Base-by-base conservation (phyloP, 2,797 vertebrate genomes). In the Sebastes steindachneri region DNA sequence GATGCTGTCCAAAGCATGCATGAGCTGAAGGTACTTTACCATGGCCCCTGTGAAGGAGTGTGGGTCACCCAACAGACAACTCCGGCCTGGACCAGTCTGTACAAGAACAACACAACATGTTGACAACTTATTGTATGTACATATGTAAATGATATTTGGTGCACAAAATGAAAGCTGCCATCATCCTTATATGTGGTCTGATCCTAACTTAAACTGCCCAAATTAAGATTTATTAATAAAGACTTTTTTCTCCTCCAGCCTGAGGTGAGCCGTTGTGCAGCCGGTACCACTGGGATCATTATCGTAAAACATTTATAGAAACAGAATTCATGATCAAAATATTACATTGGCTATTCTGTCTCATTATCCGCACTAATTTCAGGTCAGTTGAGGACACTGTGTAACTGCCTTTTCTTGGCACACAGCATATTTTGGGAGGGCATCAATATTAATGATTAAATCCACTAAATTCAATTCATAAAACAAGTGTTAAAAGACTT, bases 41-140 rank as follows among this genome's bases (percentile, higher is more conserved):
- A 96, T 96, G 86, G 94, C 92, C 93, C 89, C 88, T 81, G 85
- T 77, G 92, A 95, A 93, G 94, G 94, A 95, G 94, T 89, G 86
- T 60, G 88, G 92, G 84, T 93, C 91, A 86, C 83, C 89, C 86
- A 76, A 86, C 83, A 57, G 86, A 84, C 85, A 93, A 90, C 84
- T 85, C 80, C 10, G 86, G 82, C 82, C 86, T 83, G 73, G 81
- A 88, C 55, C 81, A 80, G 69, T 90, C 94, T 95, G 88, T 29
- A 21, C 7, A 80, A 62, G 19, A 84, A 79, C 4, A 63, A 62
- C 10, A 84, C 4, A 77, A 4, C 69, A 17, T 31, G 4, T 6
- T 57, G 21, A 57, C 23, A 1, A 29, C 2, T 26, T 5, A 21
- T 41, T 25, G 21, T 15, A 17, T 25, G 62, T 41, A 59, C 9